A percentile compares a stretch with the other conserved stretches of the same genome.
Conservation (phyloP, 2,888 invertebrate species). For the Nysson spinosus region DNA sequence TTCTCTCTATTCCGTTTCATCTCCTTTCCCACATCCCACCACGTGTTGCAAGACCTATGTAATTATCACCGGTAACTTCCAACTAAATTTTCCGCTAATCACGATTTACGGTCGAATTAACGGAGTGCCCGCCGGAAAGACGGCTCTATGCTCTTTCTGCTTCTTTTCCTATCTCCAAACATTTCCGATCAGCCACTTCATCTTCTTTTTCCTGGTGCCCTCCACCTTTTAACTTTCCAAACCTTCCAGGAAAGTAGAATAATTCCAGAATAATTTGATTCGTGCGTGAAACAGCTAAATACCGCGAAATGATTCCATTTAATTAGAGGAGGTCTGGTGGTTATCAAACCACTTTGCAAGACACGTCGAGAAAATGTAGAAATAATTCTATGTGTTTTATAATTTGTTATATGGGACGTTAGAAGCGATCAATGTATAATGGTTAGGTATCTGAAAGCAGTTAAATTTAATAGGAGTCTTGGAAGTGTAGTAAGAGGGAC, state of each 20-base stretch:
- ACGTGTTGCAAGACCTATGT: conserved; percentile 62
- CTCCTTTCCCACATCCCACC: conserved; percentile 28
- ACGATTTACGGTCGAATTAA: conserved; percentile 75
- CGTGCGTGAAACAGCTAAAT: no score
- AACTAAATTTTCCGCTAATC: conserved; percentile 72
- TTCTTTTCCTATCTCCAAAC: background rate
- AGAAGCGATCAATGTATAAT: conserved; percentile 24
- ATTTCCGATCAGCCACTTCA: background rate
- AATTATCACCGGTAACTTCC: conserved; percentile 70
- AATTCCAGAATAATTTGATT: no score
- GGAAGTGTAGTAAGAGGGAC: background rate
- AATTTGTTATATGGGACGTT: no score
- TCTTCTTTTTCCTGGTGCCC: background rate
- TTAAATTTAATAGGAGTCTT: conserved; percentile 32
- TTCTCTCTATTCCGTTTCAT: conserved; percentile 27
- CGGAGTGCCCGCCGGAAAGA: conserved; percentile 62
- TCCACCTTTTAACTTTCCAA: background rate
- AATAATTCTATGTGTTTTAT: no score
- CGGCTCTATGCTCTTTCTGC: conserved; percentile 8
- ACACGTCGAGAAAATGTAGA: no score
- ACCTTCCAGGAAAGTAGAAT: no score
- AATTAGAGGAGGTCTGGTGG: no score
- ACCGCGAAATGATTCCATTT: no score
- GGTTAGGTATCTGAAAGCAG: conserved; percentile 26
- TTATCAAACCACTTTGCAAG: no score